Conservation (phyloP, 2,888 invertebrate species). For the Stenodera caucasica region DNA sequence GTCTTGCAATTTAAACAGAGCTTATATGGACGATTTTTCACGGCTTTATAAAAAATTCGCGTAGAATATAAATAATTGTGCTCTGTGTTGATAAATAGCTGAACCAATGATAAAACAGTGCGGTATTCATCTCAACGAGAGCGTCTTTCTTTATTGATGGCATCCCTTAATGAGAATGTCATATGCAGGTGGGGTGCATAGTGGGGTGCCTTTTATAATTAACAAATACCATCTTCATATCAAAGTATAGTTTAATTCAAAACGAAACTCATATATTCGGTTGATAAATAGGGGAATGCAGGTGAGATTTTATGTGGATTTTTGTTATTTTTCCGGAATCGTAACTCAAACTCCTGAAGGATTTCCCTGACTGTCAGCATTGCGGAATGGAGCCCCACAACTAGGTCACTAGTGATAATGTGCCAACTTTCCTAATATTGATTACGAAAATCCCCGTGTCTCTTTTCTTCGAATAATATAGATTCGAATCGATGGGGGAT, state of each 20-base stretch:
- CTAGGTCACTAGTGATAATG: constrained; percentile 3
- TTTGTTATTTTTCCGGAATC: background rate
- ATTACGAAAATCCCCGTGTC: background rate
- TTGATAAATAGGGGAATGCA: no score
- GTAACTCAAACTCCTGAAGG: background rate
- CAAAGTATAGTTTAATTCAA: background rate
- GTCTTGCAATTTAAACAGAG: no score
- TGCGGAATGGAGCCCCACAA: background rate
- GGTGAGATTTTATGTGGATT: no score
- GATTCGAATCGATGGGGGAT: background rate
- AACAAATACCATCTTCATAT: background rate
- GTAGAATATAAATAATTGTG: no score
- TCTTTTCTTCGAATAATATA: background rate
- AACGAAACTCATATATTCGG: no score
- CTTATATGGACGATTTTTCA: no score
- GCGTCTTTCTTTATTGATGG: background rate
- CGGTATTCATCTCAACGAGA: background rate
- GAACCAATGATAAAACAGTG: background rate
- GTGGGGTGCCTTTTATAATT: background rate
- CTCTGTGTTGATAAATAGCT: no score
- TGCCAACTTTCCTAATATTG: constrained; percentile 2
- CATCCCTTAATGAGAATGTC: background rate
- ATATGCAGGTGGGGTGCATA: background rate
- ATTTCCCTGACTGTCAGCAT: background rate
- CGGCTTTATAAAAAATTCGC: no score